These are phyloP conservation scores for Aricia artaxerxes DNA, from an alignment of 2,888 invertebrate species.

Conservation along the genomic window DNA sequence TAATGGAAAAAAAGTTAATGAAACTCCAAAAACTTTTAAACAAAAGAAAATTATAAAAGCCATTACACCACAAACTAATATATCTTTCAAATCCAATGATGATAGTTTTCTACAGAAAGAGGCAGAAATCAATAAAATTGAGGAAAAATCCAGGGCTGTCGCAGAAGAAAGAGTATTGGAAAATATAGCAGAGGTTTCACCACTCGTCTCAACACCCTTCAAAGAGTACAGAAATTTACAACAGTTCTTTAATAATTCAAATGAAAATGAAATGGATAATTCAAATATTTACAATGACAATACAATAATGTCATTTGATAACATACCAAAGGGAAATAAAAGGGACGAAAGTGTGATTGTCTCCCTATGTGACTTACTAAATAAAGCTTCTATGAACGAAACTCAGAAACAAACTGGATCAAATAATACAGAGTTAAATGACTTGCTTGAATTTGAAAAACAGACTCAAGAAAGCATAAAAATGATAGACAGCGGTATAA, in stretches of 20 bases:
- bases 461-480: conserved; percentile 55
- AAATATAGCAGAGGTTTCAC: conserved; percentile 58
- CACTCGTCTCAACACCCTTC: conserved; percentile 66
- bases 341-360: conserved; percentile 66
- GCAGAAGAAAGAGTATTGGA: conserved; percentile 52
- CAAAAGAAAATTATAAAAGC: conserved; percentile 37
- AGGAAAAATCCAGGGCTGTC: conserved; percentile 51
- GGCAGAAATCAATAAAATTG: conserved; percentile 60
- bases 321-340: conserved; percentile 47
- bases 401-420: conserved; percentile 39
- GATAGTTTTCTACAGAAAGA: conserved; percentile 71
- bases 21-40: conserved; percentile 40
- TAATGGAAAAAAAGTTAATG: conserved; percentile 36
- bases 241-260: conserved; percentile 61
- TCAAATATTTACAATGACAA: conserved; percentile 54
- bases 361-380: conserved; percentile 63
- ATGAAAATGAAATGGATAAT: conserved; percentile 51
- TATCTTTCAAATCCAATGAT: conserved; percentile 62
- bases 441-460: conserved; percentile 56
- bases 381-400: conserved; percentile 58
- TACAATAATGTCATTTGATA: conserved; percentile 66
- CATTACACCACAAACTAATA: conserved; percentile 57
- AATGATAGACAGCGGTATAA: conserved; percentile 57
- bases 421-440: conserved; percentile 51
- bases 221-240: conserved; percentile 62